These are phyloP conservation scores for Galago senegalensis DNA, from an alignment of 2,797 vertebrate genomes.

Conservation along the genomic window DNA sequence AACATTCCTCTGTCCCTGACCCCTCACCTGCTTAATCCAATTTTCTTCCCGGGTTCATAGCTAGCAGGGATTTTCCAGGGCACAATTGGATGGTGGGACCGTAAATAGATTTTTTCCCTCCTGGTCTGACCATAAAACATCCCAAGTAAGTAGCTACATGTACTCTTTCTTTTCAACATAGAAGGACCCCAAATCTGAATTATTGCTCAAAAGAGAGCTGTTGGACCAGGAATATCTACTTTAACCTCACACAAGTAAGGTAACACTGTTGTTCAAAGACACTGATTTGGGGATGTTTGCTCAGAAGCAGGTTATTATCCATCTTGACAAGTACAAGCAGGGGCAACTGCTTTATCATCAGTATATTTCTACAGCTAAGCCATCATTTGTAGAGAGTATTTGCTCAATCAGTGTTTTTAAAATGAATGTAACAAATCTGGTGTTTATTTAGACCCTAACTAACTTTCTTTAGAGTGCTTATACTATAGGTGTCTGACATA, in stretches of 20 bases:
- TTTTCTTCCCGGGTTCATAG: background rate
- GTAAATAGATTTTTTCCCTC: background rate
- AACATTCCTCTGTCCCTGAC: background rate
- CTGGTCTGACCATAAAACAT: background rate
- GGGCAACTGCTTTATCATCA: background rate
- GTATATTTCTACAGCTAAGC: slow-evolving; percentile 29
- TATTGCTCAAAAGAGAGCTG: background rate
- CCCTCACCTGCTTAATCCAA: too few relatives aligned
- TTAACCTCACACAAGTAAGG: background rate
- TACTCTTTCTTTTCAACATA: background rate
- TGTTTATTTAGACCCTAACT: slow-evolving; percentile 13
- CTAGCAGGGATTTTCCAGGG: background rate
- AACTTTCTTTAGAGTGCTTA: background rate
- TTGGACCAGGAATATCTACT: background rate
- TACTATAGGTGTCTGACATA: background rate
- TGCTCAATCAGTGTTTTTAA: background rate
- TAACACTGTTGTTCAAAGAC: slow-evolving; percentile 7
- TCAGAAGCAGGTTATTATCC: background rate
- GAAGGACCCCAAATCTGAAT: background rate
- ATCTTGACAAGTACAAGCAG: background rate
- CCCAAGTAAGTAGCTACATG: background rate
- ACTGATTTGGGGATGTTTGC: background rate
- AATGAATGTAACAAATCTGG: background rate
- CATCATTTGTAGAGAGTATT: background rate
- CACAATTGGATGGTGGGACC: background rate